These are phyloP conservation scores for Chondrosia reniformis DNA, from an alignment of 37 sponge, comb jelly and placozoan genomes.

Conservation along the genomic window DNA sequence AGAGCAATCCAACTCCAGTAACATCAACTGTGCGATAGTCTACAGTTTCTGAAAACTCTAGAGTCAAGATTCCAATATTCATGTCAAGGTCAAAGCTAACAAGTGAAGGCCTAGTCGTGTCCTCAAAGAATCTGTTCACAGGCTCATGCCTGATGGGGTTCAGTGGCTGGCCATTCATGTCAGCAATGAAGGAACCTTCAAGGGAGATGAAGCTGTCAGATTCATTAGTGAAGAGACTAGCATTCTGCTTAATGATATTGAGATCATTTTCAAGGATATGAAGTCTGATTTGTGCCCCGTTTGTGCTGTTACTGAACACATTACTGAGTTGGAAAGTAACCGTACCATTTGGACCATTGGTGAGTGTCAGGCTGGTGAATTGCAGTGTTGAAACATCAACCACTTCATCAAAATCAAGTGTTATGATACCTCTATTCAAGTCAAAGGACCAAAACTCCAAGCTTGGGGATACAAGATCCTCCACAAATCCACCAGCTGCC, in stretches of 20 bases:
- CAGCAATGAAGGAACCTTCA: slow-evolving; percentile 39
- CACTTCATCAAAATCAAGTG: slow-evolving; percentile 67
- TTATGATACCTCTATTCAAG: slow-evolving; percentile 54
- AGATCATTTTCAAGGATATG: slow-evolving; percentile 56
- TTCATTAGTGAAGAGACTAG: slow-evolving; percentile 54
- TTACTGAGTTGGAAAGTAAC: slow-evolving; percentile 36
- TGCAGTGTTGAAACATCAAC: slow-evolving; percentile 54
- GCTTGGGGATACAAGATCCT: slow-evolving; percentile 52
- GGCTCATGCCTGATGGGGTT: slow-evolving; percentile 23
- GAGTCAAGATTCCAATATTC: slow-evolving; percentile 48
- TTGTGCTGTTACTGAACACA: slow-evolving; percentile 57
- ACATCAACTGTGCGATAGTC: slow-evolving; percentile 64
- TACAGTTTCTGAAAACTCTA: slow-evolving; percentile 83
- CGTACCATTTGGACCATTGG: slow-evolving; percentile 35
- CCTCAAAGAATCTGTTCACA: slow-evolving; percentile 44
- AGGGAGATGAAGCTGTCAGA: slow-evolving; percentile 55
- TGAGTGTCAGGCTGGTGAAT: slow-evolving; percentile 48
- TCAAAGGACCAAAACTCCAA: slow-evolving; percentile 61
- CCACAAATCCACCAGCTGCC: slow-evolving; percentile 17
- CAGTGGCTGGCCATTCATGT: slow-evolving; percentile 71
- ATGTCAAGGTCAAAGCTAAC: slow-evolving; percentile 68
- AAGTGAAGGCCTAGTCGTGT: slow-evolving; percentile 66
- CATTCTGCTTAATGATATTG: slow-evolving; percentile 78
- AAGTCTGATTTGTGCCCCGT: slow-evolving; percentile 50
- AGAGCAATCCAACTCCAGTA: slow-evolving; percentile 70